These are phyloP conservation scores for Bovichtus variegatus DNA, from an alignment of 2,797 vertebrate species.

Conservation along the genomic window DNA sequence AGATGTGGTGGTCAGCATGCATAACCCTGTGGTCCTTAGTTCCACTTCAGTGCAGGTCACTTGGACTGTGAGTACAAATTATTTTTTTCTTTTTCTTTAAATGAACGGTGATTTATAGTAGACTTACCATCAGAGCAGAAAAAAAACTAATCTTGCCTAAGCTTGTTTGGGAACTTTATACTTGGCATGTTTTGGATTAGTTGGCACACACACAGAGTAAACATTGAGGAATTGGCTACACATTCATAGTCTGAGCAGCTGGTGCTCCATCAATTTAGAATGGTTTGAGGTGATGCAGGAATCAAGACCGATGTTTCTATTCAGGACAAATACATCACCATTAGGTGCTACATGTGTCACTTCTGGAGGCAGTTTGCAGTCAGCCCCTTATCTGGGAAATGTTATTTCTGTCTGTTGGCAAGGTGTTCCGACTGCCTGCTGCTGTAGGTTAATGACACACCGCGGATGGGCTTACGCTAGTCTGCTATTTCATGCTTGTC, in stretches of 20 bases:
- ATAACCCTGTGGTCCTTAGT: slow-evolving; percentile 92
- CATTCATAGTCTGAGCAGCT: slow-evolving; percentile 68
- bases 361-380: slow-evolving; percentile 69
- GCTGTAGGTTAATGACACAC: slow-evolving; percentile 70
- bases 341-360: slow-evolving; percentile 75
- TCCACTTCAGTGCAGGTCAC: slow-evolving; percentile 94
- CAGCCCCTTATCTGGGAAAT: slow-evolving; percentile 71
- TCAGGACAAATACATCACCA: slow-evolving; percentile 78
- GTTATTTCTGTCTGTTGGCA: slow-evolving; percentile 74
- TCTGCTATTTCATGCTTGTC: slow-evolving; percentile 58
- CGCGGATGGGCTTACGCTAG: slow-evolving; percentile 43
- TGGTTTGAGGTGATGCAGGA: slow-evolving; percentile 72
- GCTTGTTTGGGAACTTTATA: slow-evolving; percentile 49
- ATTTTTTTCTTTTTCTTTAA: not conserved
- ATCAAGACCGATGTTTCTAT: slow-evolving; percentile 79
- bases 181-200: slow-evolving; percentile 56
- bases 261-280: slow-evolving; percentile 72
- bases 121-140: slow-evolving; percentile 11
- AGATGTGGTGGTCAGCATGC: slow-evolving; percentile 92
- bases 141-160: slow-evolving; percentile 22
- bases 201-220: slow-evolving; percentile 33
- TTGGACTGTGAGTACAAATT: slow-evolving; percentile 90
- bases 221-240: slow-evolving; percentile 38
- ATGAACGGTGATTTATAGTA: not conserved
- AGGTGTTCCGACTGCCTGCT: slow-evolving; percentile 68